phyloP scores from a whole-genome alignment of 2,888 invertebrate species.

The Chrysodeixis includens region DNA sequence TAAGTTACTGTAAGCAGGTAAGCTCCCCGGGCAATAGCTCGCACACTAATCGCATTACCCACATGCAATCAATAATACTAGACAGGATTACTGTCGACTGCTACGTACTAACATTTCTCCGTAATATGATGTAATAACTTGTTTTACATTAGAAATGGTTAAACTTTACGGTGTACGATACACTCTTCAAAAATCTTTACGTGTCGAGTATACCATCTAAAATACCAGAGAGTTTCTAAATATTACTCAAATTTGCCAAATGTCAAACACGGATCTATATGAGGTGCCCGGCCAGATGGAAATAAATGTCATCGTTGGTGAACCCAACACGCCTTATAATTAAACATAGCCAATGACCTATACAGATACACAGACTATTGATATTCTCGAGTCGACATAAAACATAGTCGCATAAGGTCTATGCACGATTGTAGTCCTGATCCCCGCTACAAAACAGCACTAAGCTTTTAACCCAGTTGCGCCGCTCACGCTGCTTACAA shows the following conservation, averaged over 20 bases:
- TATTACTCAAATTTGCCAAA: constrained; percentile 39
- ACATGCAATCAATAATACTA: constrained; percentile 76
- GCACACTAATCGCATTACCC: constrained; percentile 80
- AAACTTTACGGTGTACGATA: neutral
- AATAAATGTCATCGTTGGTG: constrained; percentile 41
- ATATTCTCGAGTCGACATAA: constrained; percentile 12
- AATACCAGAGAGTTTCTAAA: constrained; percentile 14
- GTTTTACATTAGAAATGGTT: constrained; percentile 3
- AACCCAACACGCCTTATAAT: constrained; percentile 29
- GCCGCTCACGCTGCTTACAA: constrained; percentile 65
- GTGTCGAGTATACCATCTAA: neutral
- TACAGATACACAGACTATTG: neutral
- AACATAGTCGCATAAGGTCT: constrained; percentile 31
- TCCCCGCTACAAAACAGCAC: constrained; percentile 65
- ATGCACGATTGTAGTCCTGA: constrained; percentile 55
- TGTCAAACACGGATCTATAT: constrained; percentile 29
- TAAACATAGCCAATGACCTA: constrained; percentile 38
- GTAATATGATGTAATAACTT: constrained; percentile 24
- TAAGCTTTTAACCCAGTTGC: constrained; percentile 83
- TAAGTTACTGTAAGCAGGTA: constrained; percentile 60
- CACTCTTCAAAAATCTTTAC: neutral
- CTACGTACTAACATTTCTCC: constrained; percentile 26
- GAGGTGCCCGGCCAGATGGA: constrained; percentile 30
- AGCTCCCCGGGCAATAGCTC: constrained; percentile 70
- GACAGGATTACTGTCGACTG: constrained; percentile 61